Evolutionary conservation across 2,797 vertebrate species (phyloP), one percentile per base, ranked within the genome.

Genomic region (Pangasius krempfi): DNA sequence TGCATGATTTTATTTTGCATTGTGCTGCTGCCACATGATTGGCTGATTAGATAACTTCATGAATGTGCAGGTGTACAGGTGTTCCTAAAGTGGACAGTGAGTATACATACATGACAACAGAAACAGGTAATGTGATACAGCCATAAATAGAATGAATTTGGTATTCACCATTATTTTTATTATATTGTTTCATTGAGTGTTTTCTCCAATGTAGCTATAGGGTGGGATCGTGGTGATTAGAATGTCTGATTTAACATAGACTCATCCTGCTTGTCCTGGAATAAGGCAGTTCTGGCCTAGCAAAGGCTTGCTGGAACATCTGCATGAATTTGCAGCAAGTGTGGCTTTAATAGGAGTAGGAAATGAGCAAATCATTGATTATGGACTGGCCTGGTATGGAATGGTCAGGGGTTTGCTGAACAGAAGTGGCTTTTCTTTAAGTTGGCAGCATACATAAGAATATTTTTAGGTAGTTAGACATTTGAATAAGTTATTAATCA

Each of bases 161-260:
- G 2, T 20, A 56, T 79, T 56, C 52, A 76, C 25, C 1, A 10
- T 52, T 52, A n/a, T n/a, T 52, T 78, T 78, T 1, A 47, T 72
- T 40, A 20, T 20, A 40, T 72, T 9, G 22, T 72, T 37, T 40
- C 0, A 40, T 40, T 72, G 2, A 22, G 0, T 4, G 12, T 76
- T 25, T 33, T 81, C 52, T 44, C 30, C 50, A 3, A 5, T 44
- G 76, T 30, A 60, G 37, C 79, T 54, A 30, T 25, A 47, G 52
- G 37, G 30, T 10, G 25, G 44, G 27, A n/a, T 64, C 12, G 52
- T 52, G 37, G 5, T 40, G 64, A 62, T 47, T 68, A 10, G 16
- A 37, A 37, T 72, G 30, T 3, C 47, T 60, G 64, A 64, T 85
- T 89, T 79, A 86, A 73, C 70, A 85, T 58, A 82, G 66, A 73